Evolutionary conservation across 2,113 vertebrate species (phyloP).

Genomic region (Mastomys coucha): DNA sequence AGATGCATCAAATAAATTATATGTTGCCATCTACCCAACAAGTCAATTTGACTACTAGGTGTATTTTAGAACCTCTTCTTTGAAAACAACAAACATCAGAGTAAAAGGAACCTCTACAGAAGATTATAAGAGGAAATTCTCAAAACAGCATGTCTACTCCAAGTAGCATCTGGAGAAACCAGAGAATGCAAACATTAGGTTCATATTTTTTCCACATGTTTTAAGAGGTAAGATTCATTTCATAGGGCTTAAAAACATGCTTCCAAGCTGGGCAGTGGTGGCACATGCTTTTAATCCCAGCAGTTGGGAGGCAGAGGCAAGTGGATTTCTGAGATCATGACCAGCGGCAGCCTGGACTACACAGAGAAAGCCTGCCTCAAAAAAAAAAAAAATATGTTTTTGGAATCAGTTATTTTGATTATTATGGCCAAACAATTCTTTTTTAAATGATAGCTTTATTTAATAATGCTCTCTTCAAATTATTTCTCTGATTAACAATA

Average conservation of each 20-base stretch:
- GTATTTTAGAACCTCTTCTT: slow-evolving; percentile 22
- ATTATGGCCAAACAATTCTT: neutral
- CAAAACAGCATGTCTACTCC: neutral
- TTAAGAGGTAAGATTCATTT: neutral
- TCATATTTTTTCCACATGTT: neutral
- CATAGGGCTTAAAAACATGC: slow-evolving; percentile 10
- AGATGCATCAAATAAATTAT: slow-evolving; percentile 2
- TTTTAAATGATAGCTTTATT: neutral
- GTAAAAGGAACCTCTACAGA: neutral
- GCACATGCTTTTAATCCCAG: too few species aligned
- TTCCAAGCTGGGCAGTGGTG: too few species aligned
- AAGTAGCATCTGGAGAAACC: neutral
- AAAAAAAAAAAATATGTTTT: slow-evolving; percentile 32
- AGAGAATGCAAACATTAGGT: neutral
- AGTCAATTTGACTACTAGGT: neutral
- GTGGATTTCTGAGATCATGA: too few species aligned
- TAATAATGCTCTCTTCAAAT: neutral
- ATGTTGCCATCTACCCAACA: neutral
- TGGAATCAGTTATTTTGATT: slow-evolving; percentile 41
- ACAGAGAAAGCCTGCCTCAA: too few species aligned
- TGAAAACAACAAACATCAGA: neutral
- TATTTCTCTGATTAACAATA: neutral
- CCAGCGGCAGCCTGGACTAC: too few species aligned
- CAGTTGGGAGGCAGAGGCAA: too few species aligned
- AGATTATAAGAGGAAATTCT: neutral